Evolutionary conservation across 2,797 vertebrate genomes (phyloP), one percentile per base, ranked within the genome.

Genomic region (Rousettus madagascariensis): DNA sequence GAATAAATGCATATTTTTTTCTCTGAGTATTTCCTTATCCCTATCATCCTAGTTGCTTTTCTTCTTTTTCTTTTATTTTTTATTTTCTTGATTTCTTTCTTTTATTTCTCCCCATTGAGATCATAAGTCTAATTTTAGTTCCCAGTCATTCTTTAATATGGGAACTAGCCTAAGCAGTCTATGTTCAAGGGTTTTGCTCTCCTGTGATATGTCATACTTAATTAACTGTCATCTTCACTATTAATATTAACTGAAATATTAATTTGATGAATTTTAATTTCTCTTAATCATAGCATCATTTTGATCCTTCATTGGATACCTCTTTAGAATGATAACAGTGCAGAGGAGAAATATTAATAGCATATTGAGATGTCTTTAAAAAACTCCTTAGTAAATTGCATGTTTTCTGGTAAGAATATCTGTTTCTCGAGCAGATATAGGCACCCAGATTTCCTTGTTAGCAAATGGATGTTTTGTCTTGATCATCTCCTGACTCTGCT

Each of bases 261-360:
- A 95, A 92, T 95, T 96, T 95, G 95, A 95, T 75, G 96, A 96
- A 94, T 94, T 96, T 97, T 97, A 94, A 97, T 98, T 98, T 98
- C 87, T 98, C 80, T 97, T 97, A 98, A 98, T 96, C 97, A 96
- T 86, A 97, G 92, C 88, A 97, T 97, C 95, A 95, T 90, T 97
- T 91, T 96, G 90, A 97, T 95, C 74, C 43, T 87, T 88, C 97
- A 95, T 24, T 87, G 95, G 97, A 92, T 95, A 92, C 66, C 79
- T 90, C 51, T 87, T 97, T 89, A 80, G 77, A 94, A 77, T 77
- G 94, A 89, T 71, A 96, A 88, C n/a, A 83, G 22, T 79, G 71
- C 53, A 92, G 66, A 86, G 92, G 94, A 94, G 88, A 97, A 97
- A 86, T 95, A 94, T 94, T 92, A 72, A 96, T 80, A 97, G 96